These are phyloP conservation scores for Phoenicopterus ruber DNA, from an alignment of 2,113 vertebrate species.

Conservation along the genomic window DNA sequence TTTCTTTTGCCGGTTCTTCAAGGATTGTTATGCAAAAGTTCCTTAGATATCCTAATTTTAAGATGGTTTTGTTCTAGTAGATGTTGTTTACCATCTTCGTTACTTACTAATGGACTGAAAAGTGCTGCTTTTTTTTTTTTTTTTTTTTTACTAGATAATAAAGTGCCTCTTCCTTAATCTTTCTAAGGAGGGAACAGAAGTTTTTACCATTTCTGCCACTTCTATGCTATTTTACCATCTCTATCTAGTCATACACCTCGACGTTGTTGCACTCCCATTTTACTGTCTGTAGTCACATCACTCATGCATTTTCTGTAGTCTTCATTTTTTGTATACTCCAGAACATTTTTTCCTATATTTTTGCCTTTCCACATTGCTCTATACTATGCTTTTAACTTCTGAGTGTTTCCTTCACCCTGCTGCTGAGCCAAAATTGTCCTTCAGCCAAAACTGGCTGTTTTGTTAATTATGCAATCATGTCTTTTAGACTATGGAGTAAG, in stretches of 20 bases:
- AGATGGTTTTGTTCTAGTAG: neutral
- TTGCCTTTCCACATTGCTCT: neutral
- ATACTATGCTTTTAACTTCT: neutral
- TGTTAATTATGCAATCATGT: conserved; percentile 11
- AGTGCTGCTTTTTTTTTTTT: neutral
- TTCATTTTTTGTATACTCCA: neutral
- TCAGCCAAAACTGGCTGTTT: neutral
- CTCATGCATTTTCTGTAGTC: neutral
- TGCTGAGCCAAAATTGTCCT: neutral
- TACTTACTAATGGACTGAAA: neutral
- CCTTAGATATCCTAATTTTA: neutral
- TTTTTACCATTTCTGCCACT: neutral
- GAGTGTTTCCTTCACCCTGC: neutral
- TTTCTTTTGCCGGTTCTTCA: neutral
- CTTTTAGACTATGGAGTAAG: neutral
- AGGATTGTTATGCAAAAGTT: neutral
- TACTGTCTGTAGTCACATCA: neutral
- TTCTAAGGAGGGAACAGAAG: neutral
- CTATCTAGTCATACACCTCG: neutral
- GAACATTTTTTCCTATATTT: neutral
- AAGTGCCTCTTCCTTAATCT: neutral
- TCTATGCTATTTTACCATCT: neutral
- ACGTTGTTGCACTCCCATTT: neutral
- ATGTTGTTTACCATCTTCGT: neutral
- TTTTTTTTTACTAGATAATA: neutral